Evolutionary conservation across 2,888 invertebrate species (phyloP).

Genomic region (Leptopilina syphax): DNA sequence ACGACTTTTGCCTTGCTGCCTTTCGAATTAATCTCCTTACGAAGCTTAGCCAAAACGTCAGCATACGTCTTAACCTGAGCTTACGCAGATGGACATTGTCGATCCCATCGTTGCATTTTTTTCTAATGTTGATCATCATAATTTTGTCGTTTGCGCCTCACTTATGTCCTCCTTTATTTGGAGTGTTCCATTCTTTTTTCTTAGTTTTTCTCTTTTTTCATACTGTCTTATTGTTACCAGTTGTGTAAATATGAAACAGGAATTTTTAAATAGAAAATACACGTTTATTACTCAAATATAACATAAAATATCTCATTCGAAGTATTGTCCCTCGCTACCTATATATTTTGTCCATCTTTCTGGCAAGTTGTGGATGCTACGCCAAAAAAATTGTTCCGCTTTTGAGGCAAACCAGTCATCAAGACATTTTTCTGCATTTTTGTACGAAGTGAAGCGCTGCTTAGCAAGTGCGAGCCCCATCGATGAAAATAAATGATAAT

Average conservation of each 20-base stretch:
- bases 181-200: too few species aligned
- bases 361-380: slow-evolving; percentile 44
- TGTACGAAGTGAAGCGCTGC: slow-evolving; percentile 54
- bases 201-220: too few species aligned
- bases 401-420: slow-evolving; percentile 51
- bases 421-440: slow-evolving; percentile 50
- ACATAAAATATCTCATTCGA: slow-evolving; percentile 11
- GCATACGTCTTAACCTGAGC: too few species aligned
- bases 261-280: neutral
- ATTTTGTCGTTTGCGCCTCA: too few species aligned
- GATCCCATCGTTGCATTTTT: too few species aligned
- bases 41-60: too few species aligned
- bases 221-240: too few species aligned
- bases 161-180: too few species aligned
- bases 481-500: slow-evolving; percentile 57
- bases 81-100: too few species aligned
- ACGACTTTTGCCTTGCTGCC: too few species aligned
- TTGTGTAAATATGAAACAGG: neutral
- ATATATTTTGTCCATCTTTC: slow-evolving; percentile 43
- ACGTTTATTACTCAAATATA: neutral
- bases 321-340: slow-evolving; percentile 39
- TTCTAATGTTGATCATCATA: too few species aligned
- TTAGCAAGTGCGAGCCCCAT: slow-evolving; percentile 55
- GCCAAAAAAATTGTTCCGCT: slow-evolving; percentile 42
- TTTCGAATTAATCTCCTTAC: too few species aligned